Percentiles rank a stretch among this genome's conserved stretches.
Evolutionary conservation across 1,140 invertebrate genomes (phyloP).

Genomic region (Drosophila punjabiensis): DNA sequence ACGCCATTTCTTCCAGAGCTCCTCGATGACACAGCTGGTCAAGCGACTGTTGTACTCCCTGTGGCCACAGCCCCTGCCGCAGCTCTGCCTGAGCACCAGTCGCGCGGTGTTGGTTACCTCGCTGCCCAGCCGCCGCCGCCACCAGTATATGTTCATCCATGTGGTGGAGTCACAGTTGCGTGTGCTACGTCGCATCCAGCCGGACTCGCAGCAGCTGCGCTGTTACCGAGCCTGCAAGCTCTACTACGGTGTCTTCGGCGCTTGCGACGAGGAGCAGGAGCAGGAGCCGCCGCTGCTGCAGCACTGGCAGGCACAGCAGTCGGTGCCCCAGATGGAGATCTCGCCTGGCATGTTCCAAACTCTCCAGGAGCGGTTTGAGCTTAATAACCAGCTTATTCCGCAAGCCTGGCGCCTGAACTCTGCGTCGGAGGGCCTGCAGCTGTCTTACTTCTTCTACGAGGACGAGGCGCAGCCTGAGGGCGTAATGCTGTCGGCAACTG

Average conservation of each 20-base stretch:
- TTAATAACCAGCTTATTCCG: slow-evolving; percentile 41
- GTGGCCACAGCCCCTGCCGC: slow-evolving; percentile 43
- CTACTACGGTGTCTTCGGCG: slow-evolving; percentile 44
- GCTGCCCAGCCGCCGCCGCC: slow-evolving; percentile 51
- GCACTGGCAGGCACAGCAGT: slow-evolving; percentile 53
- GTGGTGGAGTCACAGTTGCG: slow-evolving; percentile 66
- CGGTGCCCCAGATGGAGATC: slow-evolving; percentile 60
- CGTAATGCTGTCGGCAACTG: too few species aligned
- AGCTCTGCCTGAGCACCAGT: slow-evolving; percentile 31
- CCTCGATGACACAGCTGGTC: slow-evolving; percentile 56
- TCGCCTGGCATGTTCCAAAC: slow-evolving; percentile 59
- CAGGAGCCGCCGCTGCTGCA: slow-evolving; percentile 17
- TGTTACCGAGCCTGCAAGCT: slow-evolving; percentile 57
- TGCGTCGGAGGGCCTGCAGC: slow-evolving; percentile 39
- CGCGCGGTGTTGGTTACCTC: slow-evolving; percentile 52
- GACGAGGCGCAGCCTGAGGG: slow-evolving; percentile 27
- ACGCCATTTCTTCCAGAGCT: slow-evolving; percentile 50
- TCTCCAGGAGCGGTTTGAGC: slow-evolving; percentile 28
- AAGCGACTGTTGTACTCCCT: slow-evolving; percentile 43
- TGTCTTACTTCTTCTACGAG: slow-evolving; percentile 68
- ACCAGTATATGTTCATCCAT: slow-evolving; percentile 66
- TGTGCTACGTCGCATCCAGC: slow-evolving; percentile 50
- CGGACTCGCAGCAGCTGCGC: slow-evolving; percentile 20
- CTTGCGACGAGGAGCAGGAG: background rate
- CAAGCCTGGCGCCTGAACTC: slow-evolving; percentile 42